Evolutionary conservation across 2,888 invertebrate genomes (phyloP), one percentile per base, ranked within the genome.

Genomic region (Thymelicus sylvestris): DNA sequence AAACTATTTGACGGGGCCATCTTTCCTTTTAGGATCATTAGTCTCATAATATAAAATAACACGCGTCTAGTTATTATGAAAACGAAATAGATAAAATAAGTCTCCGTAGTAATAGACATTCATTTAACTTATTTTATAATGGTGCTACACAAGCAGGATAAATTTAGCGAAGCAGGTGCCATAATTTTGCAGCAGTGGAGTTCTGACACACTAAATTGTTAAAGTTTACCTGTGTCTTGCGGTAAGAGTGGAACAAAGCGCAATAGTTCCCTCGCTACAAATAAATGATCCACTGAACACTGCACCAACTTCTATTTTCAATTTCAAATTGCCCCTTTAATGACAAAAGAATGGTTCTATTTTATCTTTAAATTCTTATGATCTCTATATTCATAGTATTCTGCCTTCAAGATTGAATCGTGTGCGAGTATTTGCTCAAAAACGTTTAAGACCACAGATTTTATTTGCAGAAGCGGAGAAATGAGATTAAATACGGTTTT

Each of bases 271-370:
- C 78, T 77, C 77, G 76, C 78, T 78, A 76, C 85, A 86, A 89
- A 89, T 86, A 89, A 88, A 86, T 84, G 80, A 78, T 67, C 76
- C 76, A 75, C 69, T 82, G 79, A 79, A 62, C 57, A 57, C 80
- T 78, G 79, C 78, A 81, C 83, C 83, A 78, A 86, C 86, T 86
- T 83, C 87, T 89, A 86, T 89, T 91, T 91, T 90, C 88, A 90
- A 90, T 91, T 91, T 89, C 85, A 89, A 89, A 89, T 90, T 88
- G 83, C 85, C 84, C 83, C 83, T 81, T 83, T 82, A 84, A 85
- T 83, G 86, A 88, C 86, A 86, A 86, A 85, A 84, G 84, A 85
- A 86, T 86, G 85, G 86, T 83, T 83, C 82, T 79, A 83, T 72
- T 87, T 87, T 85, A 84, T 85, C 84, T 83, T 80, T 76, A 87